Base-by-base conservation (phyloP, 2,113 vertebrate species). In the Prietella phreatophila region DNA sequence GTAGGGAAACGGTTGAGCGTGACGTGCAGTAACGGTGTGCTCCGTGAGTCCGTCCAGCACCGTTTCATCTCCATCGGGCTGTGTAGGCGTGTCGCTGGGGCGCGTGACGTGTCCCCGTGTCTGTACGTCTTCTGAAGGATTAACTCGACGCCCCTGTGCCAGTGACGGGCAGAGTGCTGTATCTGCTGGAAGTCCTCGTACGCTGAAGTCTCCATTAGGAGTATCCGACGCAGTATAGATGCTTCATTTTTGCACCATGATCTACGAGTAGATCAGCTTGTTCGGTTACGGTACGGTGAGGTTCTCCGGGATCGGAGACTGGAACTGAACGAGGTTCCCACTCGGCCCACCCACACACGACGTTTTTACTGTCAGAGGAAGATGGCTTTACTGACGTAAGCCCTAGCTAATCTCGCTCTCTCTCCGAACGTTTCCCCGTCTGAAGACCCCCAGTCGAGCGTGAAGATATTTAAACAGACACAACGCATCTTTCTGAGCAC, bases 1-100 rank as follows among this genome's bases (percentile, higher is more conserved):
- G 87, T 63, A 79, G 84, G 88, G 89, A 90, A 90, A 87, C 89
- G 39, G 80, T 90, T 56, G 63, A 85, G 85, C 67, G 55, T 50
- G 39, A 80, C 10, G 42, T 47, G 1, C 42, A 84, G 9, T 53
- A 36, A 53, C 80, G 83, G 83, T 73, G 63, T 81, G 47, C 84
- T 42, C 75, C 80, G n/a, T 85, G 60, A 84, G 75, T 56, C 27
- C 33, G 25, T 65, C 65, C 63, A 10, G 50, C 20, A 47, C 22
- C 20, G 85, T 89, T 87, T 89, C 63, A 87, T 89, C 82, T 71
- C 61, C 27, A 56, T 53, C 75, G 25, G 61, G 58, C 25, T 53
- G 9, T 39, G 11, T 30, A 33, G n/a, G 22, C 63, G 30, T 69
- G 2, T 36, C 36, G 36, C 36, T 36, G 10, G 11, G 33, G 47